Base-by-base conservation (phyloP, 1,140 invertebrate species). In the Ceratoteleas bidentatus region DNA sequence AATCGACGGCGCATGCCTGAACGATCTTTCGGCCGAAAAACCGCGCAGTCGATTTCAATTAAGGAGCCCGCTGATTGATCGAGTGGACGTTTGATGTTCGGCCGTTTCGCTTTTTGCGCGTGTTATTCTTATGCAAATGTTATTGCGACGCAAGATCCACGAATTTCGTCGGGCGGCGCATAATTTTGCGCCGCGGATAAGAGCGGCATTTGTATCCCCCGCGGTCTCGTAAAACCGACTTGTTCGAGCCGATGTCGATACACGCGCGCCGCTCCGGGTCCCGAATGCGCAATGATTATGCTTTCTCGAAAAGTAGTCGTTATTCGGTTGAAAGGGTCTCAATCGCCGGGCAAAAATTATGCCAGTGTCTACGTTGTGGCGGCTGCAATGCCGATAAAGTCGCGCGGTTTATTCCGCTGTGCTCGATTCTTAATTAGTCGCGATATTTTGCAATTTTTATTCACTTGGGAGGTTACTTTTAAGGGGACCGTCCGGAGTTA, bases 201-300 rank as follows among this genome's bases (percentile, higher is more conserved):
- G 53, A 45, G 15, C 16, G 58, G 61, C 75, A 58, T 68, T 80
- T 73, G 66, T 80, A 69, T 68, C 50, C 34, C 15, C 53, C 45
- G 32, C 43, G 53, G 62, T 50, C 69, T 80, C 76, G 61, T 80
- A 73, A 73, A 80, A 54, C 61, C 56, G 57, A 68, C 38, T 77
- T 68, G 56, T 80, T 62, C 68, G 73, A 73, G 73, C 73, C 69
- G 77, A 80, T 73, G 50, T 11, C 52, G 57, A 61, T 80, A 66
- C 32, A 62, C 36, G 34, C 34, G 11, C 10, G 38, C 40, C 36
- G 50, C 34, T n/a, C 16, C 14, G 45, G 13, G 24, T 53, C 62
- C 66, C 40, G 40, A 62, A 52, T 68, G n/a, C 38, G 52, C 61
- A 74, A 73, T 74, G 77, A 80, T 80, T 74, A 56, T 73, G 62